Evolutionary conservation across 2,797 vertebrate species (phyloP).

Genomic region (Sebastes diaconus): DNA sequence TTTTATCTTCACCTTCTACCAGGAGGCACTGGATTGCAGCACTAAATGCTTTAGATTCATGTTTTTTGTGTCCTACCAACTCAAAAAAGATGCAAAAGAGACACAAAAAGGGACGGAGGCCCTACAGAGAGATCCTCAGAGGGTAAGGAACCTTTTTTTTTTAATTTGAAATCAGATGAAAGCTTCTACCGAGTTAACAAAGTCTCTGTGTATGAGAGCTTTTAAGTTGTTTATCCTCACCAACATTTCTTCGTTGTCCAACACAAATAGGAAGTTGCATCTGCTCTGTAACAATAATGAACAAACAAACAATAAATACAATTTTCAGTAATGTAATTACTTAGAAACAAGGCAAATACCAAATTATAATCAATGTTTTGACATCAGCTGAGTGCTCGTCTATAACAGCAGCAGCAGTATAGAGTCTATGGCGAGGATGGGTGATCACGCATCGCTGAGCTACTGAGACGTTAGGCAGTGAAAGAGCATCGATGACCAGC

Average conservation of each 20-base stretch:
- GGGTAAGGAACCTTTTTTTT: not conserved
- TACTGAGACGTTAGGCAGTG: not conserved
- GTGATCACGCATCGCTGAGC: slow-evolving; percentile 17
- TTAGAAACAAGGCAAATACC: not conserved
- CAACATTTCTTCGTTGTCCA: not conserved
- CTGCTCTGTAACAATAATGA: not conserved
- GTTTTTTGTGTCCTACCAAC: not conserved
- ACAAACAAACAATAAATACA: not conserved
- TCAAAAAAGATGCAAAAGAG: not conserved
- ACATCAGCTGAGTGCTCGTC: not conserved
- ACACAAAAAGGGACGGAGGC: not conserved
- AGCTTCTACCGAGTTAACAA: not conserved
- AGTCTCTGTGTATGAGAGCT: not conserved
- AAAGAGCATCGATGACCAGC: slow-evolving; percentile 55
- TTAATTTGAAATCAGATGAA: not conserved
- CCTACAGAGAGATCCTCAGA: not conserved
- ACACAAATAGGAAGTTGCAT: not conserved
- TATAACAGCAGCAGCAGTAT: not conserved
- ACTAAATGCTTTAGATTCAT: not conserved
- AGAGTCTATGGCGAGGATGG: not conserved
- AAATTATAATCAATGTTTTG: not conserved
- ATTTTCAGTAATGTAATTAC: not conserved
- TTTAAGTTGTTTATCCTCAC: not conserved
- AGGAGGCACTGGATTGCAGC: not conserved
- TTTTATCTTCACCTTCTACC: slow-evolving; percentile 10